Conservation (phyloP, 1,140 invertebrate genomes). For the Cydia splendana region DNA sequence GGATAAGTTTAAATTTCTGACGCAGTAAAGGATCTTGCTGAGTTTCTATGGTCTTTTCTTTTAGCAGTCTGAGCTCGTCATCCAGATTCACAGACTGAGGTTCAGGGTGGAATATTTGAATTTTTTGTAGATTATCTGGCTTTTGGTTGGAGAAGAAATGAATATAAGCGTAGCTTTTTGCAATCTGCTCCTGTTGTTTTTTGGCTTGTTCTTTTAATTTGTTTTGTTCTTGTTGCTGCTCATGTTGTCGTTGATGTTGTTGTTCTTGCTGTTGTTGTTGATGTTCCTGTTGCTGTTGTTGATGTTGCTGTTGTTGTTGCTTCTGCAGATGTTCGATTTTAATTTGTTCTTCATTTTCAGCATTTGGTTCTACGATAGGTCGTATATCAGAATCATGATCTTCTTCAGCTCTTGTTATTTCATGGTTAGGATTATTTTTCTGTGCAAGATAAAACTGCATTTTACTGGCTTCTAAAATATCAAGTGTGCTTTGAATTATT, state of each 20-base stretch:
- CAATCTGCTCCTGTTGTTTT: slow-evolving; percentile 34
- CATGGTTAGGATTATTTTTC: background rate
- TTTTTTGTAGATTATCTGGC: slow-evolving; percentile 25
- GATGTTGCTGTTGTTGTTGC: slow-evolving; percentile 33
- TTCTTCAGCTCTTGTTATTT: slow-evolving; percentile 1
- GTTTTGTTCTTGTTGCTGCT: slow-evolving; percentile 34
- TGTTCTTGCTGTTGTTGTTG: slow-evolving; percentile 12
- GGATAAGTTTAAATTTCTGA: slow-evolving; percentile 39
- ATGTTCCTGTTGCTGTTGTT: slow-evolving; percentile 28
- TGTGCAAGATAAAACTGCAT: background rate
- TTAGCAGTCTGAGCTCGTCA: slow-evolving; percentile 9
- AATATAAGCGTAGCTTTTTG: slow-evolving; percentile 21
- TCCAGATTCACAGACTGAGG: background rate
- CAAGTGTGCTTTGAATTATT: slow-evolving; percentile 19
- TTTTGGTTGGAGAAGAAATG: slow-evolving; percentile 13
- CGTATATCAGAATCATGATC: background rate
- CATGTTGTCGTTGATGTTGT: slow-evolving; percentile 28
- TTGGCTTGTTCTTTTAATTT: slow-evolving; percentile 32
- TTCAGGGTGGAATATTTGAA: slow-evolving; percentile 30
- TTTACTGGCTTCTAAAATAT: slow-evolving; percentile 20
- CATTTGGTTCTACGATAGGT: slow-evolving; percentile 16
- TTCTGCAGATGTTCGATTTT: slow-evolving; percentile 19
- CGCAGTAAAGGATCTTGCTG: slow-evolving; percentile 21
- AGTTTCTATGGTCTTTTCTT: slow-evolving; percentile 15
- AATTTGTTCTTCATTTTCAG: slow-evolving; percentile 1